Evolutionary conservation across 1,140 invertebrate species (phyloP).

Genomic region (Bombus difficillimus): DNA sequence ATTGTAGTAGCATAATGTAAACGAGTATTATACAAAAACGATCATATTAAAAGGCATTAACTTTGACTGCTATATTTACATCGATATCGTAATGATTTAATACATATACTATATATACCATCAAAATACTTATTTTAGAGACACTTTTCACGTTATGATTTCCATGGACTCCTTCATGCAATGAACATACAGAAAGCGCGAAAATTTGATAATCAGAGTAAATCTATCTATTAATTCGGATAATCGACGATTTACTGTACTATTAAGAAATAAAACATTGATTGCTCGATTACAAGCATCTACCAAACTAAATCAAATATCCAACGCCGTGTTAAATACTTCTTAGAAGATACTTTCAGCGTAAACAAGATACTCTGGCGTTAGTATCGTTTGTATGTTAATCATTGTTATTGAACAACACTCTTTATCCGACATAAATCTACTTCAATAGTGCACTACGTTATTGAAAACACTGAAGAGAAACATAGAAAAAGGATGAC

Average conservation of each 20-base stretch:
- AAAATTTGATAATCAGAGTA: background rate
- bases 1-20: too few relatives aligned
- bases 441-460: background rate
- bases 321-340: background rate
- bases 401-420: background rate
- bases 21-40: too few relatives aligned
- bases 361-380: slow-evolving; percentile 15
- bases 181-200: background rate
- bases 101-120: background rate
- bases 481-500: background rate
- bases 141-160: too few relatives aligned
- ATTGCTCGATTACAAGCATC: background rate
- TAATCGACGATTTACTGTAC: background rate
- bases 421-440: background rate
- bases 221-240: background rate
- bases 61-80: background rate
- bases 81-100: background rate
- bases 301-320: background rate
- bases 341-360: background rate
- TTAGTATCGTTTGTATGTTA: slow-evolving; percentile 18
- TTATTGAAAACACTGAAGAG: background rate
- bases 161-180: background rate
- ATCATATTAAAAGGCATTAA: background rate
- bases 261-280: background rate
- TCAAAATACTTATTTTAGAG: background rate